Conservation (phyloP, 1,140 invertebrate genomes). For the Armadillidium nasatum region DNA sequence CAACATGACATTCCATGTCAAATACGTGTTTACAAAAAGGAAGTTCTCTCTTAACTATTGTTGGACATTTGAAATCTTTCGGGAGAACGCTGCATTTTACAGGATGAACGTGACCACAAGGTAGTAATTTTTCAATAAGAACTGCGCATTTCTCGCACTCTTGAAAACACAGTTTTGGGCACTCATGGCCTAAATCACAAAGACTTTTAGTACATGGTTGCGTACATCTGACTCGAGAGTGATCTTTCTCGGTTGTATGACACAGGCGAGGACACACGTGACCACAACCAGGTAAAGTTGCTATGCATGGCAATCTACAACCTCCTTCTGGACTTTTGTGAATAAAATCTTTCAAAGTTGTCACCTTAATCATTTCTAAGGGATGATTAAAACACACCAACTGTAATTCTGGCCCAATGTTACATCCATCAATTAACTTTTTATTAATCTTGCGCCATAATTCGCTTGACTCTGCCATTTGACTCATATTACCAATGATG, state of each 20-base stretch:
- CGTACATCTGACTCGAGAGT: conserved; percentile 1
- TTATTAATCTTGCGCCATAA: conserved; percentile 46
- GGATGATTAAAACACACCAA: conserved; percentile 53
- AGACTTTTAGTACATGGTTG: conserved; percentile 24
- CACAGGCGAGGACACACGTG: conserved; percentile 46
- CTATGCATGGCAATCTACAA: conserved; percentile 47
- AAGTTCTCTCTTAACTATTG: conserved; percentile 17
- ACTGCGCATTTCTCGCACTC: conserved; percentile 2
- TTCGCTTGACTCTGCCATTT: background rate
- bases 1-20: conserved; percentile 9
- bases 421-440: conserved; percentile 34
- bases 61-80: conserved; percentile 16
- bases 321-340: conserved; percentile 51
- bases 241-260: conserved; percentile 24
- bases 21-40: conserved; percentile 8
- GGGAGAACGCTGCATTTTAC: conserved; percentile 26
- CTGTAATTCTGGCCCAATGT: conserved; percentile 47
- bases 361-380: conserved; percentile 32
- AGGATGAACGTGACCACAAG: conserved; percentile 37
- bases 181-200: conserved; percentile 21
- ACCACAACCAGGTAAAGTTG: conserved; percentile 47
- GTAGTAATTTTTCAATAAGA: conserved; percentile 28
- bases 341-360: conserved; percentile 48
- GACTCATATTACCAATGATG: conserved; percentile 60
- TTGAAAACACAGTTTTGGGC: conserved; percentile 20